Evolutionary conservation across 2,797 vertebrate species (phyloP).

Genomic region (Melanogrammus aeglefinus): DNA sequence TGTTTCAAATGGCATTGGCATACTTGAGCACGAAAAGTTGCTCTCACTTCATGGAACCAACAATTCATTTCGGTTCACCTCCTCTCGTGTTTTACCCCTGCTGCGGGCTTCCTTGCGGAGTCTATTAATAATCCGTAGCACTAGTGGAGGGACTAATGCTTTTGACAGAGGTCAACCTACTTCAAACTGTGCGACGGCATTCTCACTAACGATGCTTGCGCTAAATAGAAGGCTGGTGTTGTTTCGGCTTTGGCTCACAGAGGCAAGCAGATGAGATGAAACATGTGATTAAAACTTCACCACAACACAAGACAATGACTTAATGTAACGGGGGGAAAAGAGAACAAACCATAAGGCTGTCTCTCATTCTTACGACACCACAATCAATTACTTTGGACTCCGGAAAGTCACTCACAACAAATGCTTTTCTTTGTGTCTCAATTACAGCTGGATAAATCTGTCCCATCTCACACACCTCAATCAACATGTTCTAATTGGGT

Average conservation of each 20-base stretch:
- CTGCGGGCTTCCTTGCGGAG: background rate
- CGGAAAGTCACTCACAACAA: too few relatives aligned
- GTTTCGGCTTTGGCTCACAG: too few relatives aligned
- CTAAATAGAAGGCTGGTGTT: background rate
- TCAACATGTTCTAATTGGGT: background rate
- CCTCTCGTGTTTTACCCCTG: background rate
- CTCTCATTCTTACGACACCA: background rate
- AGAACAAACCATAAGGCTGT: background rate
- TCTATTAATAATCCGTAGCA: background rate
- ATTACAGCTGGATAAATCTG: background rate
- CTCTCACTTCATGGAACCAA: background rate
- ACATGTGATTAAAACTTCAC: background rate
- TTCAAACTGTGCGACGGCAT: background rate
- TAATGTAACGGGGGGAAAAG: background rate
- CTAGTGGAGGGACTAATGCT: background rate
- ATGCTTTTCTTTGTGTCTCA: background rate
- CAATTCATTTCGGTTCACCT: background rate
- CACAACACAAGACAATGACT: background rate
- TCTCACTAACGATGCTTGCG: background rate
- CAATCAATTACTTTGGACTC: background rate
- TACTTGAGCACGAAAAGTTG: background rate
- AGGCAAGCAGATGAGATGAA: too few relatives aligned
- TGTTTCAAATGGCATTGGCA: background rate
- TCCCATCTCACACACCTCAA: background rate
- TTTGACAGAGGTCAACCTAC: background rate